Percentiles rank a stretch among this genome's conserved stretches.
phyloP scores from a whole-genome alignment of 2,797 vertebrate species.

The Bovichtus diacanthus region DNA sequence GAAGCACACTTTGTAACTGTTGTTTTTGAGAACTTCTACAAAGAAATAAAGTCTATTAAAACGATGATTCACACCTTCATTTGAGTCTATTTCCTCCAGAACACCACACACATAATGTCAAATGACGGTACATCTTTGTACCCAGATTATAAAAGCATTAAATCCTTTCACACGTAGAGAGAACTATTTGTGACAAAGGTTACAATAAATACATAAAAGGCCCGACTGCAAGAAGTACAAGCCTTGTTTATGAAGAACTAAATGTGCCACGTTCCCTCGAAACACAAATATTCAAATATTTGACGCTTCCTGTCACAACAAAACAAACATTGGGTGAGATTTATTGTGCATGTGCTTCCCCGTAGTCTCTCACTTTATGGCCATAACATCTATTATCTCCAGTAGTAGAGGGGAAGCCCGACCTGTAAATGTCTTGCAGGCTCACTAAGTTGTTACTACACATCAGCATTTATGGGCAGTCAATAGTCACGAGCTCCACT shows the following conservation, averaged over 20 bases:
- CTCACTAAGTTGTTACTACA: constrained; percentile 5
- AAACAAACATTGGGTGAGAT: constrained; percentile 24
- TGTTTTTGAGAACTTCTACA: not conserved
- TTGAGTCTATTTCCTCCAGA: not conserved
- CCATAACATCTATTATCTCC: not conserved
- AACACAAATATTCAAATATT: constrained; percentile 25
- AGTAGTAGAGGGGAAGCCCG: not conserved
- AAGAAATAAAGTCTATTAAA: not conserved
- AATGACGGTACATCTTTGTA: not conserved
- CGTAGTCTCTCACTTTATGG: constrained; percentile 13
- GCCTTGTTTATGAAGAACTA: not conserved
- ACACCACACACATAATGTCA: not conserved
- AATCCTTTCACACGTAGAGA: constrained; percentile 14
- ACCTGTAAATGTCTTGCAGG: constrained; percentile 21
- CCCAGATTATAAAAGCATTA: constrained; percentile 23
- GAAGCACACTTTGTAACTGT: not conserved
- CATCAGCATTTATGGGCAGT: constrained; percentile 31
- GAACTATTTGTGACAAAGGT: not conserved
- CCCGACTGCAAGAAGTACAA: not conserved
- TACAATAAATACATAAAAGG: constrained; percentile 6
- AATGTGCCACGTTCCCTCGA: constrained; percentile 4
- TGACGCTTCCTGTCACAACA: constrained; percentile 10
- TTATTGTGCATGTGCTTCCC: constrained; percentile 1
- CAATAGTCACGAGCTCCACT: constrained; percentile 26
- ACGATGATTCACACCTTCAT: not conserved